Conservation (phyloP, 92 coral and sea anemone species). For the Phymanthus crucifer region DNA sequence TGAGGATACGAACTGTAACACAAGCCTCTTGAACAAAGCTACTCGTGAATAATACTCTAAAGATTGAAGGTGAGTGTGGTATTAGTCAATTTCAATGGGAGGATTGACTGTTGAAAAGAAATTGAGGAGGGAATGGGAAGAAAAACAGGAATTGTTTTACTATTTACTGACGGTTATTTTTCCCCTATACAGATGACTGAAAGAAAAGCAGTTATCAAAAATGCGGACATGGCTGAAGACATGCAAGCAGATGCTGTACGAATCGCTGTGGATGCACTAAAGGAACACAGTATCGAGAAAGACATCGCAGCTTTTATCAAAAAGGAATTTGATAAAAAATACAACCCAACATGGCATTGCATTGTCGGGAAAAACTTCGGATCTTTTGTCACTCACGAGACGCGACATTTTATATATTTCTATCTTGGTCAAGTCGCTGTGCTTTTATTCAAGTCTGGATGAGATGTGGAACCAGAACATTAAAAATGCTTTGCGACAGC, state of each 20-base stretch:
- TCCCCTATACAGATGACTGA: conserved; percentile 20
- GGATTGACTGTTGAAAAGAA: not conserved
- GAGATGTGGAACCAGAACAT: not conserved
- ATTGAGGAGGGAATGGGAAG: not conserved
- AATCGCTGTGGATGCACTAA: conserved; percentile 76
- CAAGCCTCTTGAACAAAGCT: not conserved
- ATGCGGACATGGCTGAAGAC: conserved; percentile 96
- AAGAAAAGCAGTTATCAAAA: conserved; percentile 74
- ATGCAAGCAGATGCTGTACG: conserved; percentile 90
- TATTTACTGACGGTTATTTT: not conserved
- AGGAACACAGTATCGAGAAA: conserved; percentile 82
- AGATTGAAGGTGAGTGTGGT: not conserved
- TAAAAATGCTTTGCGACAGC: not conserved
- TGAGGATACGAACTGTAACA: not conserved
- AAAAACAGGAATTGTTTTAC: not conserved
- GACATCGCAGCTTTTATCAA: conserved; percentile 76
- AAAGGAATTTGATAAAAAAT: conserved; percentile 86
- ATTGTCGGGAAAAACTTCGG: conserved; percentile 86
- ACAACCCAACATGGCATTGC: conserved; percentile 89
- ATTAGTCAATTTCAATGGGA: not conserved
- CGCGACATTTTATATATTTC: conserved; percentile 81
- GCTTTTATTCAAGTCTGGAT: conserved; percentile 79
- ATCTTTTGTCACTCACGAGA: conserved; percentile 81
- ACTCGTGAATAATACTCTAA: not conserved
- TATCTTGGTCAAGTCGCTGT: conserved; percentile 86